phyloP scores from a whole-genome alignment of 2,113 vertebrate genomes.

The Dissostichus mawsoni region DNA sequence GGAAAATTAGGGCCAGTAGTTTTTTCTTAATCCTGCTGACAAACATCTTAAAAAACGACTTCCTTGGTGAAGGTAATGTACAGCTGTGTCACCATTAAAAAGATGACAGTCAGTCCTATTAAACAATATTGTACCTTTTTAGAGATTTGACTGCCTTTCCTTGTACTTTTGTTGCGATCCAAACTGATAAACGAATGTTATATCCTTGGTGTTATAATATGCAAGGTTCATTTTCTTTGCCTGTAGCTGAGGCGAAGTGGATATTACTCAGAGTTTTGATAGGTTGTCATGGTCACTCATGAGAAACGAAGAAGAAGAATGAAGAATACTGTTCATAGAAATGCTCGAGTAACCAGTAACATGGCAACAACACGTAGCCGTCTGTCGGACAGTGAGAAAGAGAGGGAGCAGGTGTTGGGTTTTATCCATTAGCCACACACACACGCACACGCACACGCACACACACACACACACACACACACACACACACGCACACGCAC shows the following conservation, averaged over 20 bases:
- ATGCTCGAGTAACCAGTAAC: conserved; percentile 31
- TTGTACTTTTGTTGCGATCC: not conserved
- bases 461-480: not conserved
- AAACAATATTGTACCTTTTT: not conserved
- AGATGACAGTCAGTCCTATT: not conserved
- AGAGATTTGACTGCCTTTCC: not conserved
- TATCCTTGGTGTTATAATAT: not conserved
- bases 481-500: conserved; percentile 26
- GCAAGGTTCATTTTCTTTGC: not conserved
- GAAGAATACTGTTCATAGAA: conserved; percentile 10
- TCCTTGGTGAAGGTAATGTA: not conserved
- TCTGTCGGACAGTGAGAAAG: conserved; percentile 22
- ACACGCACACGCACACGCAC: conserved; percentile 13
- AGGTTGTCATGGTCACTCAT: conserved; percentile 27
- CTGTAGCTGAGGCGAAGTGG: not conserved
- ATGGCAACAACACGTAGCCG: conserved; percentile 53
- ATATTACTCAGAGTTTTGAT: not conserved
- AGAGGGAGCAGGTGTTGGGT: conserved; percentile 73
- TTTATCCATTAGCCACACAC: conserved; percentile 62
- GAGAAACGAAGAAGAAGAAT: not conserved
- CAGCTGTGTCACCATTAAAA: not conserved
- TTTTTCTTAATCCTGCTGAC: no score
- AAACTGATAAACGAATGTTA: not conserved
- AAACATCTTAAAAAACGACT: no score
- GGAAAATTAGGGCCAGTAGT: no score